phyloP scores from a whole-genome alignment of 2,113 vertebrate genomes.

The Gobio gobio region DNA sequence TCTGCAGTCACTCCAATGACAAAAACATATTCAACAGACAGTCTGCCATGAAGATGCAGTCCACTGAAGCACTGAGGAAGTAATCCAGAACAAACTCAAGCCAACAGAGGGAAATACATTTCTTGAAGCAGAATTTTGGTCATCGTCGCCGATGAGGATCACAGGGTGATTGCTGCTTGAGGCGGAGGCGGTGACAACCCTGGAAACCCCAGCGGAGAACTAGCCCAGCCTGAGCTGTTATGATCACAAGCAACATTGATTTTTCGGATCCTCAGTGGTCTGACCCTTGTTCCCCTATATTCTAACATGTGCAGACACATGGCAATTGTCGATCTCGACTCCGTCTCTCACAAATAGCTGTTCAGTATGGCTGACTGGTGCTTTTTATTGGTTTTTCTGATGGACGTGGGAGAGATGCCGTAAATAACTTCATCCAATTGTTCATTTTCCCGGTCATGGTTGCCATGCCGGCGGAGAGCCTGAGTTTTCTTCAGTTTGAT shows the following conservation, averaged over 20 bases:
- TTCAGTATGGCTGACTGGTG: conserved; percentile 13
- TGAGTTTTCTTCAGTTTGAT: conserved; percentile 35
- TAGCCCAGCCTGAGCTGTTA: background rate
- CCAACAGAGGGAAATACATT: background rate
- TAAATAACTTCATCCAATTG: conserved; percentile 50
- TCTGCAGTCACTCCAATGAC: background rate
- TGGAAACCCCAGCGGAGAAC: background rate
- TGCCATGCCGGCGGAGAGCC: conserved; percentile 39
- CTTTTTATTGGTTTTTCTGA: conserved; percentile 39
- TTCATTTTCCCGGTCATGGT: conserved; percentile 35
- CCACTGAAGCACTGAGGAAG: background rate
- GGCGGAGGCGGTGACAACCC: conserved; percentile 5
- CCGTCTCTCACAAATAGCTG: conserved; percentile 14
- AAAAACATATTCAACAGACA: conserved; percentile 1
- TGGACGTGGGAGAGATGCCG: conserved; percentile 6
- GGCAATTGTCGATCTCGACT: conserved; percentile 25
- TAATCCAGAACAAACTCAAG: background rate
- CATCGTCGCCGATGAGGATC: background rate
- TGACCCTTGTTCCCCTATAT: conserved; percentile 25
- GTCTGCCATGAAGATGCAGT: background rate
- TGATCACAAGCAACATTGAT: conserved; percentile 17
- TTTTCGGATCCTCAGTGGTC: conserved; percentile 24
- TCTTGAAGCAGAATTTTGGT: background rate
- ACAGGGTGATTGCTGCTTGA: conserved; percentile 13
- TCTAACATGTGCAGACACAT: conserved; percentile 28